Evolutionary conservation across 1,140 invertebrate genomes (phyloP).

Genomic region (Cotesia chilonis): DNA sequence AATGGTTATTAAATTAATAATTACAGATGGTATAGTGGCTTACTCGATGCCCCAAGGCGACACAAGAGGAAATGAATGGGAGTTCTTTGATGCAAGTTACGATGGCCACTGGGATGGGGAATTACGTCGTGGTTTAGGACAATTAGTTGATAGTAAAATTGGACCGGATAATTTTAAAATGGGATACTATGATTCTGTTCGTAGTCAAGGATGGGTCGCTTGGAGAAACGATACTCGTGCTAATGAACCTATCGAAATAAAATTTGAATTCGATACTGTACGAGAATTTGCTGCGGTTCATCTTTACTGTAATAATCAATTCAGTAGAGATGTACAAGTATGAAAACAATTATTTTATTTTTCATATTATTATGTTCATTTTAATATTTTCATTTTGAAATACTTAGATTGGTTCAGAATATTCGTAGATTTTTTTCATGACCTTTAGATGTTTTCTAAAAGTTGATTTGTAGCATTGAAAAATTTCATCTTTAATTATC

Average conservation of each 20-base stretch:
- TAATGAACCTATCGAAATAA: slow-evolving; percentile 74
- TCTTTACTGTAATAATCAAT: slow-evolving; percentile 83
- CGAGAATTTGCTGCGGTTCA: slow-evolving; percentile 85
- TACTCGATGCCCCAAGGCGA: slow-evolving; percentile 87
- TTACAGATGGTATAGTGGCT: slow-evolving; percentile 79
- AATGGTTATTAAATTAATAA: slow-evolving; percentile 20
- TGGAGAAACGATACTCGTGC: slow-evolving; percentile 84
- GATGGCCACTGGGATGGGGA: slow-evolving; percentile 77
- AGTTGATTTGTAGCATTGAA: no score
- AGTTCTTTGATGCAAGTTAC: slow-evolving; percentile 82
- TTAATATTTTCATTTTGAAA: not conserved
- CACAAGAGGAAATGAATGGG: slow-evolving; percentile 73
- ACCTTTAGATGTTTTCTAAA: no score
- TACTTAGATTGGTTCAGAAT: no score
- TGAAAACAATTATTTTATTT: slow-evolving; percentile 34
- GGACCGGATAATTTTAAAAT: slow-evolving; percentile 79
- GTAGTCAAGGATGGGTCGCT: slow-evolving; percentile 84
- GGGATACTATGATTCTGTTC: slow-evolving; percentile 69
- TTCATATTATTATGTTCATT: not conserved
- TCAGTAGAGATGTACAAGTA: slow-evolving; percentile 80
- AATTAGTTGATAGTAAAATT: slow-evolving; percentile 75
- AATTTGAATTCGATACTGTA: slow-evolving; percentile 87
- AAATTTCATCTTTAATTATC: no score
- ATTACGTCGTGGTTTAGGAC: slow-evolving; percentile 73
- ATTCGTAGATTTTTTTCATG: not conserved